Percentiles rank a stretch among this genome's conserved stretches.
These are phyloP conservation scores for Formicarius rufipectus DNA, from an alignment of 2,113 vertebrate species.

Conservation along the genomic window DNA sequence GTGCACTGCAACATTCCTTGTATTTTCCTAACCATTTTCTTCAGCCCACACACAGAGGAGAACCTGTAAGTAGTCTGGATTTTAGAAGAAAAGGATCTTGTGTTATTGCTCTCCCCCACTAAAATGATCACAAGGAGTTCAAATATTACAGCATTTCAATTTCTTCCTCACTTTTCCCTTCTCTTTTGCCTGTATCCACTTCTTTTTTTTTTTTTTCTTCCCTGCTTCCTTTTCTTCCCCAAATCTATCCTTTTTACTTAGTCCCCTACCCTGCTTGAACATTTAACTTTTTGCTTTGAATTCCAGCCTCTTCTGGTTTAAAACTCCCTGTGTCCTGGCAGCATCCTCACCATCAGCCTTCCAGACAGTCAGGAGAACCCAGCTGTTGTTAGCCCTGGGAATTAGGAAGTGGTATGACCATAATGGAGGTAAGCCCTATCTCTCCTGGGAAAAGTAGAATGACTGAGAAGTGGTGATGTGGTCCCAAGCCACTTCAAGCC, in stretches of 20 bases:
- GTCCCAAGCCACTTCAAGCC: neutral
- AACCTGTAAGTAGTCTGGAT: neutral
- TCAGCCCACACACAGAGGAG: fast-evolving
- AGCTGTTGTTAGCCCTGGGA: neutral
- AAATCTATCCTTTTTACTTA: neutral
- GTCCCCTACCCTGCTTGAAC: neutral
- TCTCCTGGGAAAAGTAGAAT: neutral
- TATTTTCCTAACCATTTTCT: neutral
- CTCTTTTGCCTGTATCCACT: neutral
- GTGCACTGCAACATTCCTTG: neutral
- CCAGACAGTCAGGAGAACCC: neutral
- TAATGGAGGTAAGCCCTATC: neutral
- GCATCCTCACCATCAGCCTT: neutral
- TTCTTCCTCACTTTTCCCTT: neutral
- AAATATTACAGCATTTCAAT: neutral
- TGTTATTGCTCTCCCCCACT: fast-evolving
- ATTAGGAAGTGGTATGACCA: neutral
- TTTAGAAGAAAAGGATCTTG: neutral
- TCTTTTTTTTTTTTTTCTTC: neutral
- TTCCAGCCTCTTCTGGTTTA: neutral
- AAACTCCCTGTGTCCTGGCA: neutral
- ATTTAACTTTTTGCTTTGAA: neutral
- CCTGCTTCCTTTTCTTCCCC: neutral
- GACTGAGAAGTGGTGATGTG: neutral
- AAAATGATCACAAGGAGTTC: neutral